Percentiles rank a stretch among this genome's conserved stretches.
Evolutionary conservation across 2,113 vertebrate genomes (phyloP).

Genomic region (Bos taurus): DNA sequence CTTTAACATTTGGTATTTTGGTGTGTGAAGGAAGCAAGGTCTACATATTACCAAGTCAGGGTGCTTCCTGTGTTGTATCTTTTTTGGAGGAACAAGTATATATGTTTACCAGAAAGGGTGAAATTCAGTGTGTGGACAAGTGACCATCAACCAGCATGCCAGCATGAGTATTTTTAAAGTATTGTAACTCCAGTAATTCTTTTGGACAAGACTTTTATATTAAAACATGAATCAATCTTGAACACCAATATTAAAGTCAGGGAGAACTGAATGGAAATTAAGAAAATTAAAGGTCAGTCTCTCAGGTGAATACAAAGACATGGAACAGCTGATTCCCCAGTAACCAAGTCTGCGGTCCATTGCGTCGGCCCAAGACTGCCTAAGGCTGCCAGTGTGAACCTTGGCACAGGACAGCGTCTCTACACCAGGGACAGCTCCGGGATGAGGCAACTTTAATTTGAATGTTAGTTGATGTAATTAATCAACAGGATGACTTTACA

Average conservation of each 20-base stretch:
- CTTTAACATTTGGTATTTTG: neutral
- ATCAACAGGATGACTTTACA: neutral
- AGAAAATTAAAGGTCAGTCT: conserved; percentile 27
- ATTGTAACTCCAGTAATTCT: neutral
- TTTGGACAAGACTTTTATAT: neutral
- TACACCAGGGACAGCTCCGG: neutral
- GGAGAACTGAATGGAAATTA: conserved; percentile 10
- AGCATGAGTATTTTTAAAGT: neutral
- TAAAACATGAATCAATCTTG: conserved; percentile 27
- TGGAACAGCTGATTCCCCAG: conserved; percentile 25
- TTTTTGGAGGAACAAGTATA: neutral
- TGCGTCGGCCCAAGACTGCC: conserved; percentile 34
- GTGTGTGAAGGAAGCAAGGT: neutral
- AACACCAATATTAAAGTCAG: neutral
- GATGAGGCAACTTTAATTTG: neutral
- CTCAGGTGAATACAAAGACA: neutral
- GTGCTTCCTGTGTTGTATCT: neutral
- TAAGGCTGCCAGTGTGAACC: conserved; percentile 32
- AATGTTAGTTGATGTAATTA: conserved; percentile 10
- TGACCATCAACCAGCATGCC: neutral
- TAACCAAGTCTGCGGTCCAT: conserved; percentile 54
- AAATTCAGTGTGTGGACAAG: neutral
- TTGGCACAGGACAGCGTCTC: neutral
- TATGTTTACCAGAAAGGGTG: neutral
- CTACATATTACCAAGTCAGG: neutral